Conservation (phyloP, 2,888 invertebrate species). For the Mythimna ferrago region DNA sequence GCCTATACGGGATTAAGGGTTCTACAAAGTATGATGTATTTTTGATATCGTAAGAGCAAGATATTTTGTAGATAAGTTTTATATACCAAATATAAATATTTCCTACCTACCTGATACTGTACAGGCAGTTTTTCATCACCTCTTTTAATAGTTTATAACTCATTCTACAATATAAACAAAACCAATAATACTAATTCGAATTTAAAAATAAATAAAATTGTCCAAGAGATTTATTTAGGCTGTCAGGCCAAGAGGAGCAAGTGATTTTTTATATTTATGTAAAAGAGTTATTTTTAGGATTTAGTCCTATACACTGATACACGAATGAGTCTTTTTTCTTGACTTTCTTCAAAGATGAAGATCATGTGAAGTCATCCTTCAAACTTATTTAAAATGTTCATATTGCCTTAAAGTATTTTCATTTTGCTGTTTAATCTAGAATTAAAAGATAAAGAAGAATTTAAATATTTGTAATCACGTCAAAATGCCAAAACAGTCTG, state of each 20-base stretch:
- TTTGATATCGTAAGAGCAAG: background rate
- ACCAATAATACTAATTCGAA: no score
- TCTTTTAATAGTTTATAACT: no score
- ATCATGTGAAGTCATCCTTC: constrained; percentile 14
- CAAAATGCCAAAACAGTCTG: constrained; percentile 14
- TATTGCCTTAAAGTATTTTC: constrained; percentile 28
- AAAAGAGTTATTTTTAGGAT: no score
- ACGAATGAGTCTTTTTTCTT: no score
- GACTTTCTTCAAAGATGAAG: background rate
- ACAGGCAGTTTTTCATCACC: no score
- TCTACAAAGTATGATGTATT: background rate
- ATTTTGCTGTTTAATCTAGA: constrained; percentile 32
- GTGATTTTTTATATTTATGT: no score
- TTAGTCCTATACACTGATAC: no score
- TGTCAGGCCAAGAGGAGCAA: no score
- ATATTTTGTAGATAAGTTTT: background rate
- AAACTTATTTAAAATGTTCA: constrained; percentile 15
- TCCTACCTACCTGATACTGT: background rate
- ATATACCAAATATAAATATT: background rate
- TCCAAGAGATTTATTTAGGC: no score
- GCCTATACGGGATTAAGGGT: background rate
- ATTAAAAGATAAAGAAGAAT: constrained; percentile 42
- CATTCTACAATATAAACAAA: no score
- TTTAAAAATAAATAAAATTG: no score
- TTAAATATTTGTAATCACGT: constrained; percentile 39